Conservation (phyloP, 1,140 invertebrate species). For the Diabrotica virgifera region DNA sequence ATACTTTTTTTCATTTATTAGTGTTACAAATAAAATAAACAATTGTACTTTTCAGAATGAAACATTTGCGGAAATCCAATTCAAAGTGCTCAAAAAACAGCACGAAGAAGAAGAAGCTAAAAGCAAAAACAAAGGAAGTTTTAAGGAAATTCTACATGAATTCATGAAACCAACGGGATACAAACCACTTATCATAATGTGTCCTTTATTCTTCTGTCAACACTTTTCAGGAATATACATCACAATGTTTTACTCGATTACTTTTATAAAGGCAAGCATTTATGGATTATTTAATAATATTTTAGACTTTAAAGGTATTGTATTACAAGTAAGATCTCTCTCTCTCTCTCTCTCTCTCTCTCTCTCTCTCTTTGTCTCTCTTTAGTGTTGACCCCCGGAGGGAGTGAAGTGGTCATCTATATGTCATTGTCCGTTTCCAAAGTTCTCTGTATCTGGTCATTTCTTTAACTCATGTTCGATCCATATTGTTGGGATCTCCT, state of each 20-base stretch:
- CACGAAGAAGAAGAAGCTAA: conserved; percentile 42
- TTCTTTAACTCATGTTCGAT: too few relatives aligned
- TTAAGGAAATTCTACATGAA: conserved; percentile 37
- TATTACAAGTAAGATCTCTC: too few relatives aligned
- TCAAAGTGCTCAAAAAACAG: conserved; percentile 47
- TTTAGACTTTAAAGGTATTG: too few relatives aligned
- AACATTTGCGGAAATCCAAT: conserved; percentile 45
- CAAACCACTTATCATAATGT: conserved; percentile 58
- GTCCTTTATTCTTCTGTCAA: conserved; percentile 59
- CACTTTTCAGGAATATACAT: conserved; percentile 65
- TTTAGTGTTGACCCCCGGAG: too few relatives aligned
- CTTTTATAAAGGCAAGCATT: conserved; percentile 54
- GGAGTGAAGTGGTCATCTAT: too few relatives aligned
- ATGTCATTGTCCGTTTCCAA: too few relatives aligned
- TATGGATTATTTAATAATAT: neutral
- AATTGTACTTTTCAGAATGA: conserved; percentile 16
- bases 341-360: too few relatives aligned
- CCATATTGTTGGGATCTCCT: too few relatives aligned
- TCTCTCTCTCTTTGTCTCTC: too few relatives aligned
- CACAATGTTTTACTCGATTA: conserved; percentile 67
- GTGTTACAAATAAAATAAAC: too few relatives aligned
- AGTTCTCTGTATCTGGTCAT: too few relatives aligned
- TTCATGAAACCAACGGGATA: conserved; percentile 57
- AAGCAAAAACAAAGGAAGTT: conserved; percentile 31
- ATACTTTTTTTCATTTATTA: too few relatives aligned